Base-by-base conservation (phyloP, 2,888 invertebrate species). In the Entomobrya proxima region DNA sequence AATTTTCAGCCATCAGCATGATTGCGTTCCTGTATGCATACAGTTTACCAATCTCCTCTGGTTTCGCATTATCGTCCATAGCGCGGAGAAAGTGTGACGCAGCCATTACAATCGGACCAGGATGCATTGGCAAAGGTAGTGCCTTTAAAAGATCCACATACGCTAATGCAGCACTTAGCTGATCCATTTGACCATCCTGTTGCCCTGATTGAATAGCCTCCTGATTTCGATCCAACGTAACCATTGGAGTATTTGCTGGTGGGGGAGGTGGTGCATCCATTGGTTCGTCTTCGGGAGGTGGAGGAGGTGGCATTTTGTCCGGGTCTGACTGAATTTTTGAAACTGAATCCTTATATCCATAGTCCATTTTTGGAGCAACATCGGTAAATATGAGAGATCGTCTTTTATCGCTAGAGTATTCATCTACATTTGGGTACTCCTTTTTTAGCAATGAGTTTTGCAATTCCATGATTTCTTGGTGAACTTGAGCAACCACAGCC, bases 91-190 rank as follows among this genome's bases (percentile, higher is more conserved):
- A 88, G 58, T 89, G 88, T 1, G 88, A 88, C 2, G 88, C 86
- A 0, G 89, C 88, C 89, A 89, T 89, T 4, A 87, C 88, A 40
- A 88, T 76, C 0, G 89, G 89, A 1, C 89, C 89, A 0, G 85
- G 85, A 44, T 88, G 89, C 61, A 88, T 80, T 3, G 37, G 61
- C 1, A 85, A 21, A 0, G 89, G 89, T n/a, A 89, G 84, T 0
- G 89, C 88, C 52, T 87, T 88, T 2, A 89, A 37, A 5, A 89
- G 72, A 78, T 89, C 89, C n/a, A 89, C 81, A 50, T 88, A 89
- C 9, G 88, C 81, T 11, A 88, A 58, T 9, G 89, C 89, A 6
- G 88, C 87, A 50, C 85, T 86, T 2, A 89, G 72, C 55, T 88
- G 83, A 3, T 78, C 85, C 50, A 85, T 69, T 21, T 84, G 82